Base-by-base conservation (phyloP, 2,113 vertebrate genomes). In the Ellobius talpinus region DNA sequence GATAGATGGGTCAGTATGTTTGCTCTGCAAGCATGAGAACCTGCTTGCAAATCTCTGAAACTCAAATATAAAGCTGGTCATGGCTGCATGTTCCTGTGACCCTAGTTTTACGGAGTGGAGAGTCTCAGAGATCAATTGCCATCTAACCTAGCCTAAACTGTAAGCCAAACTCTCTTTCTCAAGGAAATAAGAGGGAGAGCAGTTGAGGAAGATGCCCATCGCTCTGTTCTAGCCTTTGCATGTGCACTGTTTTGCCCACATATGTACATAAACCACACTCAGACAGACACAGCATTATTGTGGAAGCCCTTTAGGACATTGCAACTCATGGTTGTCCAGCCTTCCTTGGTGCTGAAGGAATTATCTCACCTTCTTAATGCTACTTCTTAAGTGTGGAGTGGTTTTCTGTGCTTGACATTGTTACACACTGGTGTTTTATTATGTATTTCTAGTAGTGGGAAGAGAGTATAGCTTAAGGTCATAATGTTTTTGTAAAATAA, bases 311-410 rank as follows among this genome's bases (percentile, higher is more conserved):
- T 55, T 90, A 70, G 19, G 6, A 1, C 76, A 74, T 31, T 88
- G 7, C 7, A 76, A 6, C 50, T 87, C 31, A 63, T 55, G 93
- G 50, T 68, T 42, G 29, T 78, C 47, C n/a, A 2, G 11, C 6
- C 14, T 16, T 7, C 2, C 0, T 63, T 79, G 23, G 72, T 66
- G 11, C 31, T 95, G 52, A 70, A 29, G 58, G 42, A 87, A 78
- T 92, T 73, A 76, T 63, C 87, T 95, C 92, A 50, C 31, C 26
- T 85, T 68, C 84, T 76, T 81, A 95, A 95, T 87, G 29, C n/a
- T 73, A 11, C 50, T 12, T 73, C 14, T 94, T 87, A 73, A n/a
- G 52, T 45, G 1, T 87, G 72, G 50, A 7, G n/a, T 73, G 19
- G 55, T 90, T 23, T 93, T 79, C 33, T 50, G 7, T 88, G 50